Base-by-base conservation (phyloP, 2,797 vertebrate species). In the Ctenosaura bakeri region DNA sequence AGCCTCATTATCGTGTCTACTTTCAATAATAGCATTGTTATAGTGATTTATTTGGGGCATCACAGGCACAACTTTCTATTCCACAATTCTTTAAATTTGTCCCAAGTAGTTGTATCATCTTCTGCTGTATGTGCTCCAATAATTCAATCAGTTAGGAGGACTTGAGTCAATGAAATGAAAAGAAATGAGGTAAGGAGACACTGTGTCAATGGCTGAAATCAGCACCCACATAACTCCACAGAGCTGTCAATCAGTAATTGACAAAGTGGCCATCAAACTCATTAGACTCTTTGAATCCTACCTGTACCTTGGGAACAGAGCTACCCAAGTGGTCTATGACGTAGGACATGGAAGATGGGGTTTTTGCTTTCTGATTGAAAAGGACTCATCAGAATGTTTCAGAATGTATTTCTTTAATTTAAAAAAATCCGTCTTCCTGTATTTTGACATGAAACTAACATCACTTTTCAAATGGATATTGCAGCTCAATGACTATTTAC, bases 371-470 rank as follows among this genome's bases (percentile, higher is more conserved):
- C 26, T 46, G 50, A 29, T 89, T 59, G 62, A 93, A 84, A 50
- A 74, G 32, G 13, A 32, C 12, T 91, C n/a, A 86, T 82, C 29
- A 50, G 2, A 79, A 46, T 89, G 9, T 80, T 88, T 71, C 59
- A 42, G 66, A 69, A 90, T 88, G 0, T 86, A 92, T 84, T 89
- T 87, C 78, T 20, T 35, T 20, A 92, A 90, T 83, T 52, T 56
- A 8, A 91, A 91, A 91, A 90, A 35, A 88, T 83, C 81, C 84
- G 38, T 50, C 20, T 73, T 92, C 86, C 4, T 74, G 89, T 87
- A n/a, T 83, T 89, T 26, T 22, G 29, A 88, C 52, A 90, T 88
- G 93, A 94, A 86, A 92, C 38, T n/a, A 22, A 10, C 73, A 46
- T 64, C 4, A 83, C 64, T 46, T 79, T 64, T 85, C 73, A 71